Evolutionary conservation across 2,888 invertebrate species (phyloP), one percentile per base, ranked within the genome.

Genomic region (Melanchra persicariae): DNA sequence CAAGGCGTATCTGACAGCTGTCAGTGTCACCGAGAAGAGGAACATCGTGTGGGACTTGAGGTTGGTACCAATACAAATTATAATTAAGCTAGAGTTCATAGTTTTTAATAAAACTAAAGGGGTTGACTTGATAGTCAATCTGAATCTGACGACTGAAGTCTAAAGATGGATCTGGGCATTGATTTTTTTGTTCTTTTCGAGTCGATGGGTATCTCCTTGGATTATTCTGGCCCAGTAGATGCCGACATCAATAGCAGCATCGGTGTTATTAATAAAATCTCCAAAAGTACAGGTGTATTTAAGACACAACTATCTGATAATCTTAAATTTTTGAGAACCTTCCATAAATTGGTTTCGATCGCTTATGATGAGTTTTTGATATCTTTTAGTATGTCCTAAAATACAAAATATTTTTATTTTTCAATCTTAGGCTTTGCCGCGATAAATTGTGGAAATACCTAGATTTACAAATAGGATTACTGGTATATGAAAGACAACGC

Each of bases 11-110:
- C 95, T 98, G 82, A 97, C 98, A 64, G 98, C 98, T 59, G 97
- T 99, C 65, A 97, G 97, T 90, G 98, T 99, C 40, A 98, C 99
- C 0, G 99, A 99, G 91, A 97, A 99, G 87, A 97, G 99, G 85
- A 99, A 99, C 92, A 94, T 99, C 87, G 98, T 98, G 30, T 99
- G 98, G 96, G 98, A 98, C 88, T 97, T 98, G 91, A 97, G 96
- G 96, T 96, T 85, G 76, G 84, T 79, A 69, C 17, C 57, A 55
- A 17, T 12, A 15, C 34, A 22, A 55, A 12, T 22, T 15, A 5
- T 2, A 24, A 40, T 40, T 40, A 1, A 15, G 40, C 8, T 30
- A 30, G 30, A 9, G 34, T 30, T 30, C 8, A 7, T 34, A 34
- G 34, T 34, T 8, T 34, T 34, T 9, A 7, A 34, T 34, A 34